Evolutionary conservation across 1,140 invertebrate species (phyloP).

Genomic region (Bombus superbus): DNA sequence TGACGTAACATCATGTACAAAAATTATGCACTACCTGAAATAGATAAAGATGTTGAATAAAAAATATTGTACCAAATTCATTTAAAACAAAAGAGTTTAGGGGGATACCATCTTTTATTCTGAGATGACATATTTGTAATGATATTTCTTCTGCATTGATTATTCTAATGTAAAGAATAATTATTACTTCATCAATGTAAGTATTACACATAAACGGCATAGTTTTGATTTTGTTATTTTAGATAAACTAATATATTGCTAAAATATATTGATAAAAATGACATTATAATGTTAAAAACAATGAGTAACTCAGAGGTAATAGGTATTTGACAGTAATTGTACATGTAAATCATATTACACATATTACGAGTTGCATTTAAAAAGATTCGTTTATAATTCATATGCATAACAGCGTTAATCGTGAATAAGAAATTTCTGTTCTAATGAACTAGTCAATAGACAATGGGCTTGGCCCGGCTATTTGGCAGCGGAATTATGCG

Average conservation of each 20-base stretch:
- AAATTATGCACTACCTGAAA: conserved; percentile 44
- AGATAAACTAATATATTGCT: not conserved
- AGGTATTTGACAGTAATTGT: conserved; percentile 13
- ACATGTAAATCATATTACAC: not conserved
- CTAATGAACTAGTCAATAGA: conserved; percentile 70
- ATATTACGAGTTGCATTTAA: not conserved
- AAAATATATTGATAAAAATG: not conserved
- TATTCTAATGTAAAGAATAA: not conserved
- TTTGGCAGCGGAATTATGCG: conserved; percentile 40
- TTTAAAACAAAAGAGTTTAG: conserved; percentile 3
- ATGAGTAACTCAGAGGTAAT: not conserved
- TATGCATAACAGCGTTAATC: not conserved
- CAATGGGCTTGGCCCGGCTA: conserved; percentile 78
- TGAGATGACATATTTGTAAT: not conserved
- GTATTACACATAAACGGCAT: not conserved
- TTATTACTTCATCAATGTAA: not conserved
- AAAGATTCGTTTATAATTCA: not conserved
- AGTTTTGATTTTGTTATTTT: not conserved
- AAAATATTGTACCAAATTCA: not conserved
- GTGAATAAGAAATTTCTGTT: conserved; percentile 16
- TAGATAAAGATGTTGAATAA: conserved; percentile 13
- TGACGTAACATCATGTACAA: conserved; percentile 72
- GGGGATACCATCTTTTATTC: not conserved
- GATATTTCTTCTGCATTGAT: not conserved
- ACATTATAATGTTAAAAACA: conserved; percentile 14